Conservation (phyloP, 2,113 vertebrate genomes). For the Chunga burmeisteri region DNA sequence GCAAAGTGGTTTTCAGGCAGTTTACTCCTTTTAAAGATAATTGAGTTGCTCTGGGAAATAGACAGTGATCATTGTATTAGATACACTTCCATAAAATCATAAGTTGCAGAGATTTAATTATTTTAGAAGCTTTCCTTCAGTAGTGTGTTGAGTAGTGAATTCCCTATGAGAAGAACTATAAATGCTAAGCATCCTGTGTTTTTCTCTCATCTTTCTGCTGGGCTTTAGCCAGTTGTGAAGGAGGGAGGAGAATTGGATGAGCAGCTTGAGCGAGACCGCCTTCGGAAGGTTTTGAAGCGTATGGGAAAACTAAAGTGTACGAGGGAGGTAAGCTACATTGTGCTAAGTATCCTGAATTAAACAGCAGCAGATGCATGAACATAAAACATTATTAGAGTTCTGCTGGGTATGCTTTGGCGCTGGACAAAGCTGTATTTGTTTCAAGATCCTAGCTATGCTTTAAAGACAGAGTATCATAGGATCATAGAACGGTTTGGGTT, state of each 20-base stretch:
- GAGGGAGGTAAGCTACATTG: constrained; percentile 79
- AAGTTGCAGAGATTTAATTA: background rate
- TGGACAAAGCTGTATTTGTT: background rate
- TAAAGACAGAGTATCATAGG: background rate
- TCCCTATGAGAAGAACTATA: background rate
- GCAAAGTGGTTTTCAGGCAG: background rate
- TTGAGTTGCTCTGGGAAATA: background rate
- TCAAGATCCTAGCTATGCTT: background rate
- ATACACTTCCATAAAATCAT: background rate
- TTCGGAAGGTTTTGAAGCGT: constrained; percentile 89
- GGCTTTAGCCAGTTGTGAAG: constrained; percentile 80
- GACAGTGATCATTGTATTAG: background rate
- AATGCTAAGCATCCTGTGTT: background rate
- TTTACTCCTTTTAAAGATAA: background rate
- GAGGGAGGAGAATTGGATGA: constrained; percentile 81
- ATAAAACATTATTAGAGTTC: background rate
- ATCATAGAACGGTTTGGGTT: background rate
- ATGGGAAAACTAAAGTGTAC: constrained; percentile 90
- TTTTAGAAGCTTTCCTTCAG: background rate
- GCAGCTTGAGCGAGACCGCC: constrained; percentile 83
- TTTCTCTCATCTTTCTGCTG: background rate
- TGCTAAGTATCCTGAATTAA: background rate
- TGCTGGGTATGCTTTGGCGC: background rate
- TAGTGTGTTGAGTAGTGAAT: background rate
- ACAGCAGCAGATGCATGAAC: background rate